Evolutionary conservation across 2,113 vertebrate genomes (phyloP).

Genomic region (Pteropus alecto): DNA sequence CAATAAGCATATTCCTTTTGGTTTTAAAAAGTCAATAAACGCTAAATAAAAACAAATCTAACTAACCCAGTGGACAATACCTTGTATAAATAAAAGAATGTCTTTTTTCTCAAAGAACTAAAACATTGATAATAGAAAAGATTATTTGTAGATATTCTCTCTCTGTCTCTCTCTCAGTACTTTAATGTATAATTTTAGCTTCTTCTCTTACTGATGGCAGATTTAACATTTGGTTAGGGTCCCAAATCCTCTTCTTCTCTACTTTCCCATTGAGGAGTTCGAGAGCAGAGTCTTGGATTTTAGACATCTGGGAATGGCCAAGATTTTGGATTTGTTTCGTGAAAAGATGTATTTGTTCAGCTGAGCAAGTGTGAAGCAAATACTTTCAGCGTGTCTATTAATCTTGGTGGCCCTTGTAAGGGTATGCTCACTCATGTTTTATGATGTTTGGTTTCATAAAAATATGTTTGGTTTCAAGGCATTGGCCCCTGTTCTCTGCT

Average conservation of each 20-base stretch:
- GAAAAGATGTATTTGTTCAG: slow-evolving; percentile 75
- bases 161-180: not conserved
- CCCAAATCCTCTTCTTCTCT: slow-evolving; percentile 19
- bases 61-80: not conserved
- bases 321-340: slow-evolving; percentile 53
- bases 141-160: not conserved
- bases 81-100: not conserved
- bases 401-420: slow-evolving; percentile 58
- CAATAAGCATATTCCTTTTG: not conserved
- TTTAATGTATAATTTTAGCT: not conserved
- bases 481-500: slow-evolving; percentile 68
- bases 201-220: not conserved
- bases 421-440: slow-evolving; percentile 64
- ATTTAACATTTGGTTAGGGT: not conserved
- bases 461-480: slow-evolving; percentile 76
- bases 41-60: not conserved
- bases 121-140: not conserved
- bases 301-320: slow-evolving; percentile 42
- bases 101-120: not conserved
- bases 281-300: slow-evolving; percentile 44
- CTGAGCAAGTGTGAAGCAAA: slow-evolving; percentile 75
- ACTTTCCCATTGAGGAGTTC: slow-evolving; percentile 61
- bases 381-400: slow-evolving; percentile 73
- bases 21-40: slow-evolving; percentile 1
- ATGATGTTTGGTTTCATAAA: slow-evolving; percentile 71